Percentiles rank a stretch among this genome's conserved stretches.
Conservation (phyloP, 2,113 vertebrate species). For the Megaceryle torquata region DNA sequence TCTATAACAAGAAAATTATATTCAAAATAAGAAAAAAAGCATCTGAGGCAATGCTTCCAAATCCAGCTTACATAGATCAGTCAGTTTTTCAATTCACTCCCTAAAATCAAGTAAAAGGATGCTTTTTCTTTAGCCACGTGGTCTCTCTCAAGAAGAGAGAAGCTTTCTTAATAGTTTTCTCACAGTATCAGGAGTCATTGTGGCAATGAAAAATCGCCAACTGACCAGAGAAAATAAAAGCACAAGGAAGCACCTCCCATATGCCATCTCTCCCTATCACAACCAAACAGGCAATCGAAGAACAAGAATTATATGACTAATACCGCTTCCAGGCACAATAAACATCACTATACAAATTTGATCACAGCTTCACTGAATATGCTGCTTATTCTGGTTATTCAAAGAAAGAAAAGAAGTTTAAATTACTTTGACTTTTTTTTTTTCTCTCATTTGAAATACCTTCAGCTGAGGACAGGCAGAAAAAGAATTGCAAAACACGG, state of each 20-base stretch:
- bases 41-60: neutral
- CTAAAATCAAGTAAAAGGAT: neutral
- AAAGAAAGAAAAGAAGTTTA: neutral
- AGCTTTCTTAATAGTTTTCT: neutral
- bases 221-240: neutral
- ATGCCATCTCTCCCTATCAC: neutral
- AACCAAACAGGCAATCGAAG: conserved; percentile 8
- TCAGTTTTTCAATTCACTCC: neutral
- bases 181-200: neutral
- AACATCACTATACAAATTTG: neutral
- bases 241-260: neutral
- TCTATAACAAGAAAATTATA: neutral
- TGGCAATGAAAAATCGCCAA: neutral
- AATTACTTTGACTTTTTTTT: neutral
- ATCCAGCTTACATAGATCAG: neutral
- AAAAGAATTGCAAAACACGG: neutral
- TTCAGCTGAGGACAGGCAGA: neutral
- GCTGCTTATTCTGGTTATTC: neutral
- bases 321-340: neutral
- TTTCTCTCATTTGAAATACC: neutral
- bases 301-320: neutral
- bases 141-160: neutral
- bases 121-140: neutral
- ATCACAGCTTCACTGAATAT: neutral
- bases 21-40: neutral